Percentiles rank a stretch among this genome's conserved stretches.
These are phyloP conservation scores for Eudemis profundana DNA, from an alignment of 2,888 invertebrate genomes.

Conservation along the genomic window DNA sequence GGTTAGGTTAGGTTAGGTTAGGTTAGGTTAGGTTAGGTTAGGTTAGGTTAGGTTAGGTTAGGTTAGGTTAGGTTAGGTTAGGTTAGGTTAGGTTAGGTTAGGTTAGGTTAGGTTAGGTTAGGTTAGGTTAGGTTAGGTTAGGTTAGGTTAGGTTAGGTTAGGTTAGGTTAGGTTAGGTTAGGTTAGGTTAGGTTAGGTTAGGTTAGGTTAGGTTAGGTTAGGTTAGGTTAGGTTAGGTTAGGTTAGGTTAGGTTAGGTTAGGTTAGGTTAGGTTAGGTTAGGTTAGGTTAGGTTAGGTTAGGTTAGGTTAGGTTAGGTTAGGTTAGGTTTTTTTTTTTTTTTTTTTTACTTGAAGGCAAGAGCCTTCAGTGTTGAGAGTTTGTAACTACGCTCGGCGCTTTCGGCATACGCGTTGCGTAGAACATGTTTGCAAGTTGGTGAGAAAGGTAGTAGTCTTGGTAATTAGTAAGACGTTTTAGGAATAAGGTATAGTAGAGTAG, in stretches of 20 bases:
- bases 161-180: slow-evolving; percentile 26
- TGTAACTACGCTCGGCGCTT: no score
- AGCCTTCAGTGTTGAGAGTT: no score
- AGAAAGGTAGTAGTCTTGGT: no score
- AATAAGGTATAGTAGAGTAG: no score
- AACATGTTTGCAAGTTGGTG: no score
- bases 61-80: slow-evolving; percentile 48
- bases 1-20: slow-evolving; percentile 45
- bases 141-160: slow-evolving; percentile 26
- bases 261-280: slow-evolving; percentile 16
- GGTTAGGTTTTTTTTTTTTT: not conserved
- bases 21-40: slow-evolving; percentile 47
- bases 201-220: slow-evolving; percentile 26
- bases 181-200: slow-evolving; percentile 26
- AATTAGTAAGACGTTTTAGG: no score
- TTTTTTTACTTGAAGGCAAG: no score
- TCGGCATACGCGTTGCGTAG: no score
- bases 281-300: slow-evolving; percentile 8
- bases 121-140: slow-evolving; percentile 26
- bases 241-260: slow-evolving; percentile 26
- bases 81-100: slow-evolving; percentile 35
- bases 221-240: slow-evolving; percentile 23
- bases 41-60: slow-evolving; percentile 47
- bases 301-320: slow-evolving; percentile 9
- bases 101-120: slow-evolving; percentile 26